Percentiles rank a stretch among this genome's conserved stretches.
Conservation (phyloP, 2,888 invertebrate genomes). For the Scrobipalpa atriplicella region DNA sequence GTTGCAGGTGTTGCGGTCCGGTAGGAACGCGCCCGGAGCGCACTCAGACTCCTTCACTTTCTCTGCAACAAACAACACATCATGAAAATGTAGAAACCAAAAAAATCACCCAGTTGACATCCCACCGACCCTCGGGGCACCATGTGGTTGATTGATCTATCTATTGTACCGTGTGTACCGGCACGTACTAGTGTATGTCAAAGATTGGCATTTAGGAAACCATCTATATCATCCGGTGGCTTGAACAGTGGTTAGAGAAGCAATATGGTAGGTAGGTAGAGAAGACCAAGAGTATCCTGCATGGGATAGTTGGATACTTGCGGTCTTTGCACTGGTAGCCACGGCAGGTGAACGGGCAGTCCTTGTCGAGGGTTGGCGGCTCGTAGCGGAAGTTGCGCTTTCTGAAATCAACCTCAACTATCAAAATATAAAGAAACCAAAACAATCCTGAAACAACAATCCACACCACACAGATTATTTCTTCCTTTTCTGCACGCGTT, state of each 20-base stretch:
- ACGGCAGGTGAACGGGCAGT: constrained; percentile 65
- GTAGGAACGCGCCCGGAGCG: constrained; percentile 62
- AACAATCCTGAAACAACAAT: background rate
- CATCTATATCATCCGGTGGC: no score
- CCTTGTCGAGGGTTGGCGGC: constrained; percentile 45
- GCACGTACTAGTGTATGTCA: no score
- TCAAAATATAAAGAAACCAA: background rate
- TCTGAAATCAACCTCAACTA: constrained; percentile 38
- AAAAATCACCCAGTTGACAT: no score
- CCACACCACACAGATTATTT: no score
- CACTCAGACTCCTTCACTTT: constrained; percentile 55
- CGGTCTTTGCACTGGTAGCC: constrained; percentile 57
- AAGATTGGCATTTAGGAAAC: no score
- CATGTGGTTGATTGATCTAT: no score
- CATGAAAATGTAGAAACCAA: no score
- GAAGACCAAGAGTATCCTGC: no score
- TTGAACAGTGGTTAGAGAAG: no score
- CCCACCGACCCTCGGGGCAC: no score
- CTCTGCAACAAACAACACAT: background rate
- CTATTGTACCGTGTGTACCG: no score
- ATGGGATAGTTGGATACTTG: constrained; percentile 28
- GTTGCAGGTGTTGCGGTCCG: constrained; percentile 66
- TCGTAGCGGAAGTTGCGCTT: constrained; percentile 65
- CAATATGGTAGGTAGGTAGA: no score
- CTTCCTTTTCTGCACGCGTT: background rate